Base-by-base conservation (phyloP, 2,797 vertebrate genomes). In the Iguana delicatissima region DNA sequence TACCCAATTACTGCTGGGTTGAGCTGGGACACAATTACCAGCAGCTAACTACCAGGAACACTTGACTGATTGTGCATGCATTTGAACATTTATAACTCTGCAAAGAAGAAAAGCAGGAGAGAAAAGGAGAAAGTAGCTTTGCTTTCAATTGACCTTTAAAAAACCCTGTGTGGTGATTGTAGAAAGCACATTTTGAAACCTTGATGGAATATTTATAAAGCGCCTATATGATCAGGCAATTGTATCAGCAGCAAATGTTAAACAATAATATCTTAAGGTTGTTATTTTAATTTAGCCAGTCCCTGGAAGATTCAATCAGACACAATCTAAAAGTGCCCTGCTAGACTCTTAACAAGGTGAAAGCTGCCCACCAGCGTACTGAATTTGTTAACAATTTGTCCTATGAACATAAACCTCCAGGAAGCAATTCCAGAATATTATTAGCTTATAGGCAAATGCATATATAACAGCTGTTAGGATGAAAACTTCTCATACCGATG, bases 111-210 rank as follows among this genome's bases (percentile, higher is more conserved):
- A 42, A 29, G 13, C 35, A 32, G 0, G 20, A 24, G 7, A 4
- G 20, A 26, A 52, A 42, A 29, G 5, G n/a, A 26, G 12, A 35
- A 74, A 85, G 89, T 50, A 85, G 95, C 89, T 16, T 62, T 22
- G 29, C 38, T 94, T 86, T 95, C 83, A 90, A 81, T 93, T 97
- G 95, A 96, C 93, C 93, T 97, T 96, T 97, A 94, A 95, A 95
- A 74, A 1, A 90, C 80, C 82, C 55, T 82, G 16, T 91, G 74
- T 93, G 55, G 92, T 96, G 93, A 96, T 95, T 96, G 94, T 94
- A 92, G 62, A 93, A 89, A 95, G 93, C 91, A 50, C 77, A 81
- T 93, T 97, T 94, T 89, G 94, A 95, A 95, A 90, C 84, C 85
- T 87, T 95, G 90, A 95, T 96, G 89, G 90, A 95, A 97, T 96